Evolutionary conservation across 1,140 invertebrate species (phyloP).

Genomic region (Doryteuthis pealeii): DNA sequence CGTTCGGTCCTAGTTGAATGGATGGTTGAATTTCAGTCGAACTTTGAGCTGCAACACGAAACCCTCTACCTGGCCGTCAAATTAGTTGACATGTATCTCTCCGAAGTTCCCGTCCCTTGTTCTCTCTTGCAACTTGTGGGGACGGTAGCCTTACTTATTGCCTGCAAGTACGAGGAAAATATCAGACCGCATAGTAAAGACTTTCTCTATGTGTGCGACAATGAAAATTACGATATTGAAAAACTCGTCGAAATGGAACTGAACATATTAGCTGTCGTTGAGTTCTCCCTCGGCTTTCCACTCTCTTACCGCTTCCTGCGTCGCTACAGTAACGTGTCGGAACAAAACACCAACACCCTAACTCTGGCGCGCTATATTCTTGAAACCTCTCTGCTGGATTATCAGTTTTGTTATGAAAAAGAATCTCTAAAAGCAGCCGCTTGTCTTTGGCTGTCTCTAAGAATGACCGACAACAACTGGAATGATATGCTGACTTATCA

Average conservation of each 20-base stretch:
- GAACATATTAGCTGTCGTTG: conserved; percentile 77
- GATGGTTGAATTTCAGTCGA: conserved; percentile 96
- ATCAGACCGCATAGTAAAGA: conserved; percentile 88
- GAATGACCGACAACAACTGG: conserved; percentile 72
- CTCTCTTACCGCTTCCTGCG: conserved; percentile 94
- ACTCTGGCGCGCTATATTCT: conserved; percentile 92
- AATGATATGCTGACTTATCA: conserved; percentile 80
- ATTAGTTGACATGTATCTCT: conserved; percentile 87
- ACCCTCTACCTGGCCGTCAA: conserved; percentile 96
- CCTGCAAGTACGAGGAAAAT: conserved; percentile 96
- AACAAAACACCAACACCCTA: conserved; percentile 64
- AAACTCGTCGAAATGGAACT: conserved; percentile 91
- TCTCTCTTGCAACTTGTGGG: conserved; percentile 83
- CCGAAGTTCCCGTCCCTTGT: conserved; percentile 59
- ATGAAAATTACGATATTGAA: conserved; percentile 80
- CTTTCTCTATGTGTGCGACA: conserved; percentile 96
- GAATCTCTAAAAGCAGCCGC: conserved; percentile 90
- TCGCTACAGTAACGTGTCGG: conserved; percentile 82
- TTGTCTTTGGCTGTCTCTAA: conserved; percentile 79
- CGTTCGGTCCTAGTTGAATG: conserved; percentile 92
- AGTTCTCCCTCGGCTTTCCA: conserved; percentile 91
- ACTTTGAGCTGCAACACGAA: conserved; percentile 97
- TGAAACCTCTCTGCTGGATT: conserved; percentile 91
- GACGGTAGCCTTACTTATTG: conserved; percentile 86
- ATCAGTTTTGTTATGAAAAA: conserved; percentile 75